Evolutionary conservation across 2,113 vertebrate species (phyloP).

Genomic region (Callaeas wilsoni): DNA sequence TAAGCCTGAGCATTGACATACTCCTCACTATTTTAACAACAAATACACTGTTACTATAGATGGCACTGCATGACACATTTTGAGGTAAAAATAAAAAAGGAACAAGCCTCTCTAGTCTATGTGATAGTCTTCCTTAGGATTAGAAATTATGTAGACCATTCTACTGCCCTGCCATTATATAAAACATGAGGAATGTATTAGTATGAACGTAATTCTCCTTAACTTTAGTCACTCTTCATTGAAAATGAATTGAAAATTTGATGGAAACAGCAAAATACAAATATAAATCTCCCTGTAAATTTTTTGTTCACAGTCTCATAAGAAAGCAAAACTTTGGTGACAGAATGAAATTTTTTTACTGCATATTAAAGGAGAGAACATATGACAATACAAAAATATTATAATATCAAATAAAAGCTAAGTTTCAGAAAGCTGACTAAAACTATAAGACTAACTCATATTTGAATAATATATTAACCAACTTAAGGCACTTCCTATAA

Average conservation of each 20-base stretch:
- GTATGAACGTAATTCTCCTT: not conserved
- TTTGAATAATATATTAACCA: not conserved
- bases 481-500: not conserved
- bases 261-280: not conserved
- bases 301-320: not conserved
- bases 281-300: not conserved
- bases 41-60: not conserved
- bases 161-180: not conserved
- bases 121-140: not conserved
- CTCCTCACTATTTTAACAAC: not conserved
- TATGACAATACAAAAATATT: not conserved
- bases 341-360: not conserved
- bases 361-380: not conserved
- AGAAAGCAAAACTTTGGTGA: not conserved
- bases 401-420: not conserved
- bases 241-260: not conserved
- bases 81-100: accelerated
- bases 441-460: not conserved
- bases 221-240: not conserved
- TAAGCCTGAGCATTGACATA: not conserved
- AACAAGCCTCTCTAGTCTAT: not conserved
- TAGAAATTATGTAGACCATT: not conserved
- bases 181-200: not conserved
- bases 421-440: not conserved
- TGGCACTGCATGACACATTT: not conserved